Percentiles rank a stretch among this genome's conserved stretches.
Conservation (phyloP, 2,797 vertebrate genomes). For the Taeniopygia guttata region DNA sequence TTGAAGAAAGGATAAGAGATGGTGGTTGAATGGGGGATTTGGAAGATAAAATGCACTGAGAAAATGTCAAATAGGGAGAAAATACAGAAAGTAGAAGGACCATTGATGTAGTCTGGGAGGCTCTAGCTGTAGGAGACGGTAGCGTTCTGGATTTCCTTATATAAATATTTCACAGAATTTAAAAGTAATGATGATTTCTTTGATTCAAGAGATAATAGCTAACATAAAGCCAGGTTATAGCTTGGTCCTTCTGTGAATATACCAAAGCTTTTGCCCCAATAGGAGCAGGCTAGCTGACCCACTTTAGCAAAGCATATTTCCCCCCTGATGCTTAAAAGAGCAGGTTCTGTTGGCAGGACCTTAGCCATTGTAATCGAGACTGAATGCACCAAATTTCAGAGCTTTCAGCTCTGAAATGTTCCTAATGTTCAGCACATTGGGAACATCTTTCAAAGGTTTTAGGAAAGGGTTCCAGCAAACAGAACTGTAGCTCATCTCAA, state of each 20-base stretch:
- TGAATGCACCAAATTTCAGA: neutral
- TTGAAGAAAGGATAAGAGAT: neutral
- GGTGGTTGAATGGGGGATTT: neutral
- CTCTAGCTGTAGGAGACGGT: neutral
- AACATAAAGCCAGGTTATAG: neutral
- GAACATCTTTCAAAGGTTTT: neutral
- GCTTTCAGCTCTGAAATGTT: no score
- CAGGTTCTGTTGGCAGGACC: neutral
- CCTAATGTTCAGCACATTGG: accelerated
- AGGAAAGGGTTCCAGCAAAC: neutral
- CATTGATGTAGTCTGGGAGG: neutral
- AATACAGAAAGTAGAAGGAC: neutral
- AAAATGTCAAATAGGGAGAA: neutral
- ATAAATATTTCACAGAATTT: neutral
- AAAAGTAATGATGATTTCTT: neutral
- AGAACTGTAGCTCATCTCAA: neutral
- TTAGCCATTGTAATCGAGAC: neutral
- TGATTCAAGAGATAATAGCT: neutral
- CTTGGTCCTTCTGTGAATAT: neutral
- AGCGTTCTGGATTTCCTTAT: neutral
- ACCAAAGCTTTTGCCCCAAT: neutral
- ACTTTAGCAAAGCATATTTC: neutral
- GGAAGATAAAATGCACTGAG: neutral
- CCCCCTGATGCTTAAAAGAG: neutral
- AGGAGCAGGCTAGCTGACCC: neutral